Evolutionary conservation across 2,113 vertebrate species (phyloP), one percentile per base, ranked within the genome.

Genomic region (Oceanodroma tethys): DNA sequence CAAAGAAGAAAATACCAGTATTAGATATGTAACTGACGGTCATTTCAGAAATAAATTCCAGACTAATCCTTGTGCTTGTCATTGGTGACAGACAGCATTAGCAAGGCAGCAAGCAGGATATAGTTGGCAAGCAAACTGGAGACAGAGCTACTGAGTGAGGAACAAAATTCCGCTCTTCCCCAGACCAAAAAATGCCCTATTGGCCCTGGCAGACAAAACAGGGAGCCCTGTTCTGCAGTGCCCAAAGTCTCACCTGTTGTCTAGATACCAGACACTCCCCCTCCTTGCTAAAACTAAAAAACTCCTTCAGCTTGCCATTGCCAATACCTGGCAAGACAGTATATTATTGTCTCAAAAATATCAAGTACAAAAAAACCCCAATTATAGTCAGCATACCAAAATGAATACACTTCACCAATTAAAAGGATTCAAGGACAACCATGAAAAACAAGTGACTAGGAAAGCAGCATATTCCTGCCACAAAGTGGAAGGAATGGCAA

Each of bases 331-430:
- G 22, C 52, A 79, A 78, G 48, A 30, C 6, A 30, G 25, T 27
- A 0, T 7, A 53, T 53, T 53, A 43, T 16, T 38, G 19, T 60
- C 26, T 81, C 48, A 91, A 72, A 89, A 87, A 27, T 14, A 70
- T 2, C 23, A 55, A 65, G 32, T 11, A n/a, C 26, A 56, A 55
- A 76, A 32, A 19, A 1, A 0, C 0, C 0, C 7, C 8, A 80
- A 5, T 29, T 62, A 63, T 10, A 82, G 56, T 53, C 56, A 81
- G 56, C 34, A 60, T 3, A 53, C 8, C 29, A 59, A 88, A 92
- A 88, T 1, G 1, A 92, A 81, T 26, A 76, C 19, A 56, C 3
- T 11, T 2, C 5, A 79, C 2, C 66, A 73, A n/a, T 16, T 48
- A 36, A 73, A 88, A 60, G 23, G 17, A 82, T 30, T 65, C 38